Base-by-base conservation (phyloP, 2,888 invertebrate genomes). In the Drosophila diplacantha region DNA sequence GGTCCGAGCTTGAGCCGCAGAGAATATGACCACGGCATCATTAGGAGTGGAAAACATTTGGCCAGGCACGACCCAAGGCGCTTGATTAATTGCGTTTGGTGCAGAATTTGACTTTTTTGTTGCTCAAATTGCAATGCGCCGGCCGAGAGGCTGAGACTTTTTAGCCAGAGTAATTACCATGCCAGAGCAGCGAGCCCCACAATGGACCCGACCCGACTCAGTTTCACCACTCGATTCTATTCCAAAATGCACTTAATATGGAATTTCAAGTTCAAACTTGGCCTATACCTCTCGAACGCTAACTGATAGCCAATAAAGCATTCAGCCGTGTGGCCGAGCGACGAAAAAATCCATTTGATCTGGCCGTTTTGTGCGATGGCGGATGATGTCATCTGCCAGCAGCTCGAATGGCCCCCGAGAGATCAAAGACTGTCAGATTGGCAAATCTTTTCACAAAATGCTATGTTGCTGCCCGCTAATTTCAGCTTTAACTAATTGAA, bases 41-140 rank as follows among this genome's bases (percentile, higher is more conserved):
- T 79, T 79, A 79, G 75, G 78, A 81, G 81, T 71, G 72, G 62
- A 82, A 72, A 77, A 73, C 75, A 78, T 78, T 78, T 78, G 78
- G 78, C 75, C 83, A 81, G 78, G 78, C 78, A 83, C 83, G 78
- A 79, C 77, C 77, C 77, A 74, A 65, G 67, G 50, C 74, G 59
- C 49, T 81, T 83, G 80, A 81, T 81, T 81, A 83, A 81, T 81
- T 81, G 76, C 77, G 62, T 53, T 57, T 52, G 54, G 76, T 76
- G 80, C 82, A 72, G 70, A 77, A 83, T 83, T 81, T 81, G 80
- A 81, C 80, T 81, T 83, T 83, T 81, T 78, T 75, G 76, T 79
- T 74, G 66, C 81, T 81, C 81, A 79, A 83, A 75, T 77, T 81
- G 80, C 79, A 50, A 20, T 43, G 38, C 16, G 44, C 26, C 47